phyloP scores from a whole-genome alignment of 2,113 vertebrate species.

The Miniopterus natalensis region DNA sequence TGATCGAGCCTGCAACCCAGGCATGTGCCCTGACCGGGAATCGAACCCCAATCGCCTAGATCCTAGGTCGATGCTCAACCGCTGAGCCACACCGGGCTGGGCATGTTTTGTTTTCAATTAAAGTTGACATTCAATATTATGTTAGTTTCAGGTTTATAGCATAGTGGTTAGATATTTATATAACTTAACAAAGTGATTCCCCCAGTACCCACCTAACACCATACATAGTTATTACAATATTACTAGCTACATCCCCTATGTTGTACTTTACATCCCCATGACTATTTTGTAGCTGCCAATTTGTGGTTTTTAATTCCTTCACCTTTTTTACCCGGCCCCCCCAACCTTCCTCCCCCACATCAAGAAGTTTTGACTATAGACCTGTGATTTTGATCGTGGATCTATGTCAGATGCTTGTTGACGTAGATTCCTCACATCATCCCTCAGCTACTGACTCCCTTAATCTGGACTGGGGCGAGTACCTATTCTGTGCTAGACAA shows the following conservation, averaged over 20 bases:
- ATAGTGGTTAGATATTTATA: neutral
- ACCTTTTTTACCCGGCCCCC: neutral
- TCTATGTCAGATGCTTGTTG: neutral
- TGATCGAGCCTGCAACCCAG: too few relatives aligned
- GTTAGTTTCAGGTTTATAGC: neutral
- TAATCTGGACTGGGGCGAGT: neutral
- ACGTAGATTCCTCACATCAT: neutral
- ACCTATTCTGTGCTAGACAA: neutral
- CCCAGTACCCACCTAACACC: neutral
- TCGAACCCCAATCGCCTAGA: too few relatives aligned
- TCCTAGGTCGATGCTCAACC: too few relatives aligned
- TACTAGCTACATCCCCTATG: neutral
- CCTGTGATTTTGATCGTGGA: constrained; percentile 31
- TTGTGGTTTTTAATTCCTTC: neutral
- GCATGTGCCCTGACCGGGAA: too few relatives aligned
- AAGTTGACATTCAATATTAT: neutral
- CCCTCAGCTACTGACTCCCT: neutral
- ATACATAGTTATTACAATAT: neutral
- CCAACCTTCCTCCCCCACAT: neutral
- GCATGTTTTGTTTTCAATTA: neutral
- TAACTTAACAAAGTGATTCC: neutral
- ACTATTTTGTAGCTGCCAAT: neutral
- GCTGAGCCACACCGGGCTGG: too few relatives aligned
- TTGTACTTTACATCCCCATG: neutral
- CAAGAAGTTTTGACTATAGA: neutral